Conservation (phyloP, 2,888 invertebrate species). For the Sphecodes monilicornis region DNA sequence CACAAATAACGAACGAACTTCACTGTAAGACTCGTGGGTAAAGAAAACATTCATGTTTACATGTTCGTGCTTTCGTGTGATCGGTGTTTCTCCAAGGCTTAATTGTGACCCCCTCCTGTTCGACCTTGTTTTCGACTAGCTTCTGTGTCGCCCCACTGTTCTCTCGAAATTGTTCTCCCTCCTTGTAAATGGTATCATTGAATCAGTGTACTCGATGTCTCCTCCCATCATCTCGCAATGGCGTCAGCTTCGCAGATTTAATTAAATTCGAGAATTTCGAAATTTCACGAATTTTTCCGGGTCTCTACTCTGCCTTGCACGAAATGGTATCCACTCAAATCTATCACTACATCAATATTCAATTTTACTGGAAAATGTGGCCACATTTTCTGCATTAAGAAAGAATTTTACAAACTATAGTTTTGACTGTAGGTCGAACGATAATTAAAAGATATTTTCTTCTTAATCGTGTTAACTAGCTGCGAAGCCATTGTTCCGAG, state of each 20-base stretch:
- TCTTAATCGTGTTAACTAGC: no score
- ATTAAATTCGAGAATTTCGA: no score
- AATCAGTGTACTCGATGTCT: constrained; percentile 49
- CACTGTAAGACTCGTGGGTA: constrained; percentile 39
- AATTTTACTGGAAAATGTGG: no score
- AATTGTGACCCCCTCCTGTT: constrained; percentile 26
- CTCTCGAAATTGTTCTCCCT: constrained; percentile 33
- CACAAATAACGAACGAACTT: constrained; percentile 13
- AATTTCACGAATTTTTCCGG: neutral
- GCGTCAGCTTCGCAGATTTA: constrained; percentile 45
- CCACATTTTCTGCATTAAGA: no score
- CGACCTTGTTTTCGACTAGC: constrained; percentile 33
- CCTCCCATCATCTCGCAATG: constrained; percentile 30
- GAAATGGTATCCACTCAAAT: no score
- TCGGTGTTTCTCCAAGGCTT: constrained; percentile 58
- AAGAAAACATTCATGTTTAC: constrained; percentile 42
- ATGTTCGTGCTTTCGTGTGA: constrained; percentile 49
- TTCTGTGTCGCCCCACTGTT: constrained; percentile 38
- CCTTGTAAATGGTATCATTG: constrained; percentile 30
- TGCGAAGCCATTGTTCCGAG: no score
- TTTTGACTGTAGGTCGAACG: no score
- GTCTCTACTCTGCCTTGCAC: no score
- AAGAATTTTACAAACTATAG: no score
- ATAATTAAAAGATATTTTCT: no score
- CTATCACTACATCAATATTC: no score